Base-by-base conservation (phyloP, 1,140 invertebrate genomes). In the Drosophila parvula region DNA sequence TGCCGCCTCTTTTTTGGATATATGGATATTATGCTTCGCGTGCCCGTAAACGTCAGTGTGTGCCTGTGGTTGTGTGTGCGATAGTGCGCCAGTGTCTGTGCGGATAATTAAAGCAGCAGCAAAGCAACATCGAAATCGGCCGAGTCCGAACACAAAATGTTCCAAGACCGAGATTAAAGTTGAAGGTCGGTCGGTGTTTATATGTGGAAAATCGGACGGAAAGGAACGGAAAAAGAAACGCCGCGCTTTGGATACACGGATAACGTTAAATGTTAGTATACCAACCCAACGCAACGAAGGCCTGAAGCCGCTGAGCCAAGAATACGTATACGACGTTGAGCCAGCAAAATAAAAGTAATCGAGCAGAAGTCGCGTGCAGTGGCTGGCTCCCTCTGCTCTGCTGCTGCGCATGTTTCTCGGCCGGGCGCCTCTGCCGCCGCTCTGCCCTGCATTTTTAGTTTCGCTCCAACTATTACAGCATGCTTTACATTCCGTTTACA, bases 221-320 rank as follows among this genome's bases (percentile, higher is more conserved):
- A 57, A 56, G 47, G 58, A 57, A 56, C 38, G 57, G 57, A 32
- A 63, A 47, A n/a, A 16, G 51, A 36, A 59, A 59, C 53, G 62
- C 30, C 40, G 77, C 27, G 43, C 41, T 32, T 50, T 56, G 67
- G 65, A 71, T 65, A 58, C 64, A 71, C 53, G 65, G 60, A 65
- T 69, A 75, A 74, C 82, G 64, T 71, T 81, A 59, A 89, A 89
- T 84, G 84, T 88, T 88, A 88, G 84, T 88, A 88, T 88, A 84
- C 80, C 65, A 50, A 83, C 68, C 51, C 34, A 55, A 51, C 50
- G 45, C 5, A 22, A 22, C 22, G 64, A 62, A 70, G 48, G 71
- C 47, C 59, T 77, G 61, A 70, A 61, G 67, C 27, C 60, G 41
- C 38, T 12, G 51, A 32, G 30, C 45, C 63, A 57, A 62, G 67